Base-by-base conservation (phyloP, 92 coral and sea anemone genomes). In the Zoanthus gigantus region DNA sequence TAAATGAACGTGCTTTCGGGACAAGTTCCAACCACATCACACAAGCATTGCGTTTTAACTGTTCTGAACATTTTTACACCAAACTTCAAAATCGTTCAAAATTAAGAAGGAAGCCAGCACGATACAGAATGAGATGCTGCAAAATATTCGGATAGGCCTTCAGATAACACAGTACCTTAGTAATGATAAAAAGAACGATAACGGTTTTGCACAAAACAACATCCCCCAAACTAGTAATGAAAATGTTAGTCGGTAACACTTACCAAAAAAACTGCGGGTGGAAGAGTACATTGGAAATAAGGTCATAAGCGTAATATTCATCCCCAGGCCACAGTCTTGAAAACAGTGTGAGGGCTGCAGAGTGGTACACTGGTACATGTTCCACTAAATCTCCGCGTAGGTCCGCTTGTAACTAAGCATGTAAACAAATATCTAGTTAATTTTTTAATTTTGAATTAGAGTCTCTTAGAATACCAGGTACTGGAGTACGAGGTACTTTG, bases 281-380 rank as follows among this genome's bases (percentile, higher is more conserved):
- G 44, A 96, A 92, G 23, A 96, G 85, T 56, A 96, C 92, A 31
- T 89, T 89, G 8, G 98, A 90, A 91, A 97, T 93, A 69, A 97
- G 94, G 48, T 97, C 99, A 45, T 87, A 92, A n/a, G 99, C 96
- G 29, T 95, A 97, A 87, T 92, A 93, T 66, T 97, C 99, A 76
- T 97, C 99, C 28, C 99, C 99, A 81, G 96, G 91, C 11, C 92
- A 84, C 37, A 97, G 67, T 61, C 91, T 92, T 23, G 99, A 83
- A 78, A 95, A 91, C 50, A 95, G 74, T 14, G 82, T 89, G 5
- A 95, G 87, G 32, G 96, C 95, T 0, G 94, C 90, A n/a, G 92
- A 87, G 83, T 97, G 99, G 83, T 93, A 97, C n/a, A 89, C 78
- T 15, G 89, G 85, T 12, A 74, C 53, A 23, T 46, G 56, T 17